Conservation (phyloP, 2,113 vertebrate species). For the Manacus vitellinus region DNA sequence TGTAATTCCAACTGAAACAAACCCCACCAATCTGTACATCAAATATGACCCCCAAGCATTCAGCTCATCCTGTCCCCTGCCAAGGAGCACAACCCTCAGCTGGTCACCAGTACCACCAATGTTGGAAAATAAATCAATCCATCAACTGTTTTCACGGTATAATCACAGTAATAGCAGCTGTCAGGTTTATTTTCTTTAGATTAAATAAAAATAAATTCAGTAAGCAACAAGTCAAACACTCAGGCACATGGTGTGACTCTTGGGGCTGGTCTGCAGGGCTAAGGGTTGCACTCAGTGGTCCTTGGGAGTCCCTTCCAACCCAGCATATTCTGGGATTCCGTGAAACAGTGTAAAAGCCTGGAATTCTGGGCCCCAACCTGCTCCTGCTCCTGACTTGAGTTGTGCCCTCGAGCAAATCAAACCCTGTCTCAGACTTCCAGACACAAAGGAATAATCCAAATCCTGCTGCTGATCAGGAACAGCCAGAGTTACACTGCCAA, state of each 20-base stretch:
- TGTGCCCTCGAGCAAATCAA: not conserved
- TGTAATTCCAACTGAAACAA: not conserved
- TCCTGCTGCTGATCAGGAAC: not conserved
- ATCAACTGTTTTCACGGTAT: not conserved
- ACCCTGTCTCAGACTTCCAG: not conserved
- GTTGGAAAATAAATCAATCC: not conserved
- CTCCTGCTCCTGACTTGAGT: not conserved
- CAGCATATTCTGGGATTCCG: not conserved
- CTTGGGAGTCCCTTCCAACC: not conserved
- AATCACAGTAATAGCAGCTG: not conserved
- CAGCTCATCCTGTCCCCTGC: not conserved
- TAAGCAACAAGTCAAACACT: not conserved
- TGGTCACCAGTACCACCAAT: not conserved
- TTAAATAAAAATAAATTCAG: not conserved
- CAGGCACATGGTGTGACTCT: not conserved
- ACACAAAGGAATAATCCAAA: not conserved
- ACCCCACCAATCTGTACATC: not conserved
- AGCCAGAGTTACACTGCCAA: not conserved
- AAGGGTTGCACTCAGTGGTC: not conserved
- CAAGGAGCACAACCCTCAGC: not conserved
- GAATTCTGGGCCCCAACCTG: not conserved
- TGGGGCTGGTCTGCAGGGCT: not conserved
- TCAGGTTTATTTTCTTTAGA: not conserved
- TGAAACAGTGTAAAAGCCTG: not conserved
- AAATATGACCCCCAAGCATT: accelerated